Percentiles rank a stretch among this genome's conserved stretches.
phyloP scores from a whole-genome alignment of 2,113 vertebrate genomes.

The Heptranchias perlo region DNA sequence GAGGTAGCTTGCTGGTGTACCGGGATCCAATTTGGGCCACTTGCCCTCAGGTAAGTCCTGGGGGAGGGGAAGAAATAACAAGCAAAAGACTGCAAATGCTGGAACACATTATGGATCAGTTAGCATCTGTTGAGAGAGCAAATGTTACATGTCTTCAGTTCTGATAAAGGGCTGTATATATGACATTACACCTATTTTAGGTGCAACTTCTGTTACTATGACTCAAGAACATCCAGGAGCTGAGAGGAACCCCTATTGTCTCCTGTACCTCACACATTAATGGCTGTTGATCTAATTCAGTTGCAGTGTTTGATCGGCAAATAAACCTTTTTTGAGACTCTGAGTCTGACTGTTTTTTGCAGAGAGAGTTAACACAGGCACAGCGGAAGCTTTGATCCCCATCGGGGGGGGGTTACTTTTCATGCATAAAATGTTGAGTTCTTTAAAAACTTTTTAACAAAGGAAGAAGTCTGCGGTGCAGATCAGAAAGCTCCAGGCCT shows the following conservation, averaged over 20 bases:
- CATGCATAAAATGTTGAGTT: not conserved
- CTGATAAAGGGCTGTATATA: not conserved
- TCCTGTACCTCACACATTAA: not conserved
- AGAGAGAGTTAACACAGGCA: not conserved
- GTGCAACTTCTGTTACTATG: not conserved
- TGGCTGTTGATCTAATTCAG: not conserved
- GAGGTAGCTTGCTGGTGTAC: not conserved
- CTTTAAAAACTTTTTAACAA: not conserved
- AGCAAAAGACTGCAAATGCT: not conserved
- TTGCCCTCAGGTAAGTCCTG: not conserved
- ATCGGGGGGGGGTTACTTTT: not conserved
- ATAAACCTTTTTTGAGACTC: not conserved
- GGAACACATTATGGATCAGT: not conserved
- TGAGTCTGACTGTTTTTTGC: not conserved
- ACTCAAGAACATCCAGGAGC: not conserved
- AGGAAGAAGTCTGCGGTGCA: not conserved
- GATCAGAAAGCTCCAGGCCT: not conserved
- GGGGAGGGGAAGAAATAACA: not conserved
- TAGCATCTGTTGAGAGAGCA: not conserved
- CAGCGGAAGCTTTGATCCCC: not conserved
- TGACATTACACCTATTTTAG: not conserved
- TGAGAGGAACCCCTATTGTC: not conserved
- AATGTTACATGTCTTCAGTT: not conserved
- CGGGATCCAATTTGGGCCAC: not conserved
- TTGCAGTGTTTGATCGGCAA: not conserved